A percentile compares a stretch with the other conserved stretches of the same genome.
Conservation (phyloP, 1,140 invertebrate genomes). For the Drosophila quadrilineata region DNA sequence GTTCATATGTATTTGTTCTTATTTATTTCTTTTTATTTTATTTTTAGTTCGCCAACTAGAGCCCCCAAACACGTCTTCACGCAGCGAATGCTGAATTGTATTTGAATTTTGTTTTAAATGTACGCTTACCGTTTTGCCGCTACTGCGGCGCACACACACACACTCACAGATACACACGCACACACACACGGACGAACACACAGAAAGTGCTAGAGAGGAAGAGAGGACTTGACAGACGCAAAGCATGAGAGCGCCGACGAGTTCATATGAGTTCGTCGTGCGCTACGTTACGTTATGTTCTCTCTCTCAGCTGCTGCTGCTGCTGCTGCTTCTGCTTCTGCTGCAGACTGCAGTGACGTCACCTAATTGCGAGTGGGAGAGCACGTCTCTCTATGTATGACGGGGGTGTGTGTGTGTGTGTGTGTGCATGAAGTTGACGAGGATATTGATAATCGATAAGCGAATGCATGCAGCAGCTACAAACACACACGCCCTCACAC, state of each 20-base stretch:
- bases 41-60: neutral
- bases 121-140: constrained; percentile 15
- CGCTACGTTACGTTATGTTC: too few relatives aligned
- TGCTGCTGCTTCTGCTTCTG: too few relatives aligned
- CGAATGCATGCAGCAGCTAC: too few relatives aligned
- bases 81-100: constrained; percentile 36
- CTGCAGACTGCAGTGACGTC: too few relatives aligned
- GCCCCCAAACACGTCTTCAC: constrained; percentile 27
- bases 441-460: constrained; percentile 29
- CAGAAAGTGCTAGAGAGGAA: constrained; percentile 17
- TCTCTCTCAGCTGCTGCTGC: constrained; percentile 9
- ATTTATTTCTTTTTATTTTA: neutral
- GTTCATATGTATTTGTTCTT: neutral
- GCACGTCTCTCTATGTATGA: neutral
- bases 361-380: neutral
- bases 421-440: constrained; percentile 6
- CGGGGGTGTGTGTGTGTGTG: neutral
- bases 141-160: constrained; percentile 5
- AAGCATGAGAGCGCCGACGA: too few relatives aligned
- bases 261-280: too few relatives aligned
- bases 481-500: too few relatives aligned
- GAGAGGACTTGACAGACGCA: too few relatives aligned
- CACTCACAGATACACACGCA: neutral
- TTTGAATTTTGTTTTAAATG: constrained; percentile 36
- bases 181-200: constrained; percentile 6